These are phyloP conservation scores for Nebria ingens DNA, from an alignment of 1,140 invertebrate genomes.

Conservation along the genomic window DNA sequence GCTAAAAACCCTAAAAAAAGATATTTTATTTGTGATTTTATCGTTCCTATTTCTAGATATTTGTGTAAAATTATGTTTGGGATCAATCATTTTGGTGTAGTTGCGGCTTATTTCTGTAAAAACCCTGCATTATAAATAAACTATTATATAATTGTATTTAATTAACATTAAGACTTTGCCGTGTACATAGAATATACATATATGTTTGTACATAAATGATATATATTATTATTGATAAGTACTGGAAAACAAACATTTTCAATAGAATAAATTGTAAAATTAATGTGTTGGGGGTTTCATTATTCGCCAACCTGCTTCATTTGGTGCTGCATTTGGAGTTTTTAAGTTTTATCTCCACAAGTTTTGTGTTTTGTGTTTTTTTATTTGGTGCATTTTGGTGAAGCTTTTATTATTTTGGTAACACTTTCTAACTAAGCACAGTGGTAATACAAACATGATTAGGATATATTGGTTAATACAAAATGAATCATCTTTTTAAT, in stretches of 20 bases:
- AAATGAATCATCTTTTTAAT: no score
- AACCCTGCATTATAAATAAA: neutral
- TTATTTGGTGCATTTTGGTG: slow-evolving; percentile 28
- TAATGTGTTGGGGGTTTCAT: neutral
- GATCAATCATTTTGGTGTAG: no score
- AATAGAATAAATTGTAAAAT: slow-evolving; percentile 30
- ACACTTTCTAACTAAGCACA: no score
- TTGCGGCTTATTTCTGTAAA: neutral
- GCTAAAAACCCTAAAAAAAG: no score
- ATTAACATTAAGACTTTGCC: slow-evolving; percentile 20
- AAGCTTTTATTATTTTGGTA: slow-evolving; percentile 27
- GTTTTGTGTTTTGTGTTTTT: slow-evolving; percentile 38
- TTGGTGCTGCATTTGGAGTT: slow-evolving; percentile 14
- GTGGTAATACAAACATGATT: no score
- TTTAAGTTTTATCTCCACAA: slow-evolving; percentile 37
- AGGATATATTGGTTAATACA: no score
- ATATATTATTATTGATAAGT: slow-evolving; percentile 31
- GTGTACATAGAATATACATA: slow-evolving; percentile 33
- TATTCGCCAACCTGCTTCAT: slow-evolving; percentile 5
- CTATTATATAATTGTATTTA: slow-evolving; percentile 5
- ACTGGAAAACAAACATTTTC: slow-evolving; percentile 32
- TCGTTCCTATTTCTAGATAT: no score
- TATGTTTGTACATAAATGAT: slow-evolving; percentile 41
- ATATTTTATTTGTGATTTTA: no score
- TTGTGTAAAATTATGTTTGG: no score